Evolutionary conservation across 2,797 vertebrate species (phyloP), one percentile per base, ranked within the genome.

Genomic region (Enteromius unitaeniatus): DNA sequence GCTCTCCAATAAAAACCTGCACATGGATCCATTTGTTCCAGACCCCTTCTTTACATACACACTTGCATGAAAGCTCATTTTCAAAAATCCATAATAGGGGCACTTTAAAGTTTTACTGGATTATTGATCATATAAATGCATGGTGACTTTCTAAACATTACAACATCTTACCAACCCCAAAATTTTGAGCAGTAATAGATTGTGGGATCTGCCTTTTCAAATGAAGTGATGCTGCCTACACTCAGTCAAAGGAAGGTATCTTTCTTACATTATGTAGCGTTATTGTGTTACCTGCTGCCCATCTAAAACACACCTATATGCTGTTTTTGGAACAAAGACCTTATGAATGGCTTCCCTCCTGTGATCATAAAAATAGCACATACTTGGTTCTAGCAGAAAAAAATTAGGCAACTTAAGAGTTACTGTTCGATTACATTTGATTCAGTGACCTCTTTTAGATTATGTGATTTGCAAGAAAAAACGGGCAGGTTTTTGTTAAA

Each of bases 401-500:
- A 26, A 72, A 53, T 34, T 53, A 74, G 72, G 26, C 49, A 19
- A 74, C 3, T 53, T 74, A 34, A 13, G 28, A 53, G 53, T 53
- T 14, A 75, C 19, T 13, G 0, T 75, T 51, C 6, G 21, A 23
- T 75, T 75, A 75, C 31, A 40, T 75, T 40, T 75, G 51, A 75
- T 75, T 55, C 73, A 55, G 31, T 76, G 51, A 76, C 73, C 73
- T 76, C 34, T 23, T 64, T 78, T 64, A 64, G 60, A 78, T 64
- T 64, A 64, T 47, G 3, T 67, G 60, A 65, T n/a, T 31, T 65
- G 42, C 4, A 82, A 64, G 69, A 74, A 74, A 47, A 78, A 82
- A 70, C 3, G 19, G 14, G 28, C 69, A 82, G 80, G 69, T 82
- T 82, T 70, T 81, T 42, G 26, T 60, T 82, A 73, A 82, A 73